Percentiles rank a stretch among this genome's conserved stretches.
phyloP scores from a whole-genome alignment of 1,140 invertebrate genomes.

The Drosophila novamexicana region DNA sequence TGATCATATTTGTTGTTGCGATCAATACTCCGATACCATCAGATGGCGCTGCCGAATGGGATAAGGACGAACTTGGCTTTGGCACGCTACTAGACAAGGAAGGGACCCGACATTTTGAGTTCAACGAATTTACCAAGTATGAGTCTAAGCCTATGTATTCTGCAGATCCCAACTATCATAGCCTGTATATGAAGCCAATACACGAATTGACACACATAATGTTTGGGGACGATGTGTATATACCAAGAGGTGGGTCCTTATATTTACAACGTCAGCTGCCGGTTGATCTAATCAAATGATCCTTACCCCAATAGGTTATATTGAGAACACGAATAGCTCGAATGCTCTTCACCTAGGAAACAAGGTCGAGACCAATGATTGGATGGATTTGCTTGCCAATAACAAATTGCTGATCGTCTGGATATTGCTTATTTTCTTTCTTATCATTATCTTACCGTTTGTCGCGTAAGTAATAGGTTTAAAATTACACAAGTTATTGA shows the following conservation, averaged over 20 bases:
- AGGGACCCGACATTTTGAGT: too few species aligned
- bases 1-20: neutral
- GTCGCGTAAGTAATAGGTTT: constrained; percentile 3
- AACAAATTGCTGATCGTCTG: neutral
- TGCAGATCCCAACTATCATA: neutral
- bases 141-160: neutral
- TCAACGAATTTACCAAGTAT: neutral
- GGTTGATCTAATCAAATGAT: neutral
- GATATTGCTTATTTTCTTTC: neutral
- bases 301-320: neutral
- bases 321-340: neutral
- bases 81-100: neutral
- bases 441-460: constrained; percentile 1
- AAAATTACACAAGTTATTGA: neutral
- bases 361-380: neutral
- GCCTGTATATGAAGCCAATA: neutral
- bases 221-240: neutral
- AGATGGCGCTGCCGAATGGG: neutral
- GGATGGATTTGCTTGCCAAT: neutral
- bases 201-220: neutral
- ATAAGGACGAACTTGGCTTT: neutral
- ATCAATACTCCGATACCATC: neutral
- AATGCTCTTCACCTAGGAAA: neutral
- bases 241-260: neutral
- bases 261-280: neutral